These are phyloP conservation scores for Tetrax tetrax DNA, from an alignment of 2,113 vertebrate species.

Conservation along the genomic window DNA sequence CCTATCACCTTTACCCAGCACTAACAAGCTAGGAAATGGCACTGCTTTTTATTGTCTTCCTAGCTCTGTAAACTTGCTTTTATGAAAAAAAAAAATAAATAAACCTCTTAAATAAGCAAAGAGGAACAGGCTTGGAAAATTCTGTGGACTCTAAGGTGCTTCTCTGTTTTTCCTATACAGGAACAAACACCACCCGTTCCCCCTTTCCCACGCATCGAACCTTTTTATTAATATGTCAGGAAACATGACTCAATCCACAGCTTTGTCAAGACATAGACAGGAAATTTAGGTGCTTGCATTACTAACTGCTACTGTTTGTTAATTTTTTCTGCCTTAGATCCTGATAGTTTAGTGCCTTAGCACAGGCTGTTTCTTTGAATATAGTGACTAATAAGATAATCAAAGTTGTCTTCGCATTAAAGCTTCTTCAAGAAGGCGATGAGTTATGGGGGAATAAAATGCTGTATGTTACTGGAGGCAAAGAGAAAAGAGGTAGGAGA, in stretches of 20 bases:
- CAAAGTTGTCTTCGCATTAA: background rate
- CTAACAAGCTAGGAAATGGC: slow-evolving; percentile 43
- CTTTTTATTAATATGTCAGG: slow-evolving; percentile 39
- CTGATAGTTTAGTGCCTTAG: background rate
- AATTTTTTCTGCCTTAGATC: background rate
- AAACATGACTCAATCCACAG: slow-evolving; percentile 40
- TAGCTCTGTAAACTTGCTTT: slow-evolving; percentile 53
- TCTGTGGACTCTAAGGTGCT: slow-evolving; percentile 41
- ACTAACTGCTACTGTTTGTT: background rate
- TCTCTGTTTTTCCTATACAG: slow-evolving; percentile 26
- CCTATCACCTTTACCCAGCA: slow-evolving; percentile 10
- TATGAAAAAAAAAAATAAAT: slow-evolving; percentile 5
- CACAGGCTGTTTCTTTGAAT: background rate
- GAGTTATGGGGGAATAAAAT: background rate
- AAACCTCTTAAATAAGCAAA: slow-evolving; percentile 60
- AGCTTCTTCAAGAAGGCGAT: background rate
- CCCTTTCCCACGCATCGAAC: background rate
- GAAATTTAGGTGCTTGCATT: slow-evolving; percentile 41
- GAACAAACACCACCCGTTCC: slow-evolving; percentile 24
- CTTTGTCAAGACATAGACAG: slow-evolving; percentile 30
- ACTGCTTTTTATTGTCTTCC: slow-evolving; percentile 46
- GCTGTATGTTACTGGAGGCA: background rate
- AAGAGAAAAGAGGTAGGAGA: background rate
- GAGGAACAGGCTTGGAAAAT: slow-evolving; percentile 27
- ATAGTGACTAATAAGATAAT: background rate